Conservation (phyloP, 2,888 invertebrate species). For the Scotopteryx bipunctaria region DNA sequence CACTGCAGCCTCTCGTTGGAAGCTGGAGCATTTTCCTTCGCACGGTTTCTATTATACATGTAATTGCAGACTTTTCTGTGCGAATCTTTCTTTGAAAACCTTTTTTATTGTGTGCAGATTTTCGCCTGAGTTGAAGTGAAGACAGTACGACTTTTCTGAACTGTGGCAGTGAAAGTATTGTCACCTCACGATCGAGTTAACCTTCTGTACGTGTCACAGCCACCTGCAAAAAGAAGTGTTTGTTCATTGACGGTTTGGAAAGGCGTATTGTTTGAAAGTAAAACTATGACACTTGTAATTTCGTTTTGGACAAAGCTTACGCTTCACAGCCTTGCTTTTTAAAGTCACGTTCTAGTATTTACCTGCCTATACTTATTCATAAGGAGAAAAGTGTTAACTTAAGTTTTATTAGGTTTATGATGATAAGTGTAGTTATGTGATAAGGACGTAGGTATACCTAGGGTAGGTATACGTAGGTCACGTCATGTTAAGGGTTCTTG, state of each 20-base stretch:
- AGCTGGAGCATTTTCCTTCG: slow-evolving; percentile 25
- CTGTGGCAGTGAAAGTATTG: slow-evolving; percentile 68
- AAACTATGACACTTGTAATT: slow-evolving; percentile 19
- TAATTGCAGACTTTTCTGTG: too few relatives aligned
- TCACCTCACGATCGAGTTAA: slow-evolving; percentile 61
- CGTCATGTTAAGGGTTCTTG: too few relatives aligned
- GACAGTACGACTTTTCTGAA: slow-evolving; percentile 39
- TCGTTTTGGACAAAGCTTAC: slow-evolving; percentile 8
- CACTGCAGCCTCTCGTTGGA: slow-evolving; percentile 25
- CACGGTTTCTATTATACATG: slow-evolving; percentile 19
- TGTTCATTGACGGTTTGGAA: slow-evolving; percentile 52
- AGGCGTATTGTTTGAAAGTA: slow-evolving; percentile 43
- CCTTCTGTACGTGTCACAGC: slow-evolving; percentile 61
- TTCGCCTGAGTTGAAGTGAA: too few relatives aligned
- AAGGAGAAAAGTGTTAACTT: not conserved
- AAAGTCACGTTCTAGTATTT: slow-evolving; percentile 3
- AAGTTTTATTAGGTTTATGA: too few relatives aligned
- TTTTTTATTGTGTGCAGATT: not conserved
- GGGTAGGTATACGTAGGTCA: too few relatives aligned
- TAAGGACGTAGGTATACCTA: too few relatives aligned
- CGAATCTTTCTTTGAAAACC: slow-evolving; percentile 1
- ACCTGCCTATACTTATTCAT: not conserved
- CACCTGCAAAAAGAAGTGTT: slow-evolving; percentile 64
- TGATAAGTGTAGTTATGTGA: too few relatives aligned
- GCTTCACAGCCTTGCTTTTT: not conserved